Base-by-base conservation (phyloP, 2,888 invertebrate species). In the Agriotes lineatus region DNA sequence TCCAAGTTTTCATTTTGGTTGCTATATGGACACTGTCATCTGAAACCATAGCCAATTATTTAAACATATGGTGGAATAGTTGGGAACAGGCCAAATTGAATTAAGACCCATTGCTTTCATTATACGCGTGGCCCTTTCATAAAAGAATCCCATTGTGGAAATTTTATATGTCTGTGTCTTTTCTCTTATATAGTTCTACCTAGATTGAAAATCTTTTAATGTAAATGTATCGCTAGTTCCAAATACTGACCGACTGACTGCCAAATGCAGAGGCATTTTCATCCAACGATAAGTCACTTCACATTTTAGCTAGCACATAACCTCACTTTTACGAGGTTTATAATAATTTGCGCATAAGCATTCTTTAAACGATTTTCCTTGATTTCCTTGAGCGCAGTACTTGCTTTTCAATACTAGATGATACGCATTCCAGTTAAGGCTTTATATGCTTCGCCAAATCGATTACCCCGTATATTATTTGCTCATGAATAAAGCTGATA, bases 211-310 rank as follows among this genome's bases (percentile, higher is more conserved):
- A 45, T 77, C 70, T n/a, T 71, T 59, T 52, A 37, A 52, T 20
- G 61, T 71, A 66, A 78, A 78, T 63, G 67, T 74, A 70, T 78
- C 77, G 60, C 76, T 74, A 9, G 76, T 76, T 2, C 74, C 75
- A 58, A 68, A 76, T n/a, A 77, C 18, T 25, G 58, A 63, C 7
- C 76, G 52, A 64, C 76, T n/a, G n/a, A n/a, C n/a, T n/a, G n/a
- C n/a, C 77, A 73, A 74, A 77, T n/a, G 33, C 5, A 18, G 59
- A 33, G 1, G 16, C 25, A 25, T 10, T 14, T n/a, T 20, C n/a
- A 14, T 69, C 57, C 10, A 75, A 72, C 18, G 73, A 70, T 67
- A n/a, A n/a, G n/a, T n/a, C n/a, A n/a, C n/a, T n/a, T n/a, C n/a
- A n/a, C n/a, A n/a, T n/a, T n/a, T n/a, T n/a, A n/a, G n/a, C n/a